These are phyloP conservation scores for Agrochola lychnidis DNA, from an alignment of 2,888 invertebrate genomes.

Conservation along the genomic window DNA sequence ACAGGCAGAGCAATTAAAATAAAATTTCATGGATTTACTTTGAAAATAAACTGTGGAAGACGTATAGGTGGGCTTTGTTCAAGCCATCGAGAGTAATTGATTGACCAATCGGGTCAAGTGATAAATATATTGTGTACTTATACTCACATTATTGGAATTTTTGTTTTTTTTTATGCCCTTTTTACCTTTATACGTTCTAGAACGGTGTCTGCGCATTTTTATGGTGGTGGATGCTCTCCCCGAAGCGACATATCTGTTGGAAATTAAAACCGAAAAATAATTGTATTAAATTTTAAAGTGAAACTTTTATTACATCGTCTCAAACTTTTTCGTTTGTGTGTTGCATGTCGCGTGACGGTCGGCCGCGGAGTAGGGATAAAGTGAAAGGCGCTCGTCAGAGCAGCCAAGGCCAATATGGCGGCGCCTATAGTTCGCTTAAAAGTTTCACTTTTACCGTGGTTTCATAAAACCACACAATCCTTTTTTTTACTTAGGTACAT, in stretches of 20 bases:
- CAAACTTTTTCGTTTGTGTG: too few relatives aligned
- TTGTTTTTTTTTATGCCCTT: background rate
- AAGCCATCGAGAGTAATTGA: conserved; percentile 40
- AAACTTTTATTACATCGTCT: too few relatives aligned
- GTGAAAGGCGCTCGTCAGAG: too few relatives aligned
- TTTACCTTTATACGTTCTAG: background rate
- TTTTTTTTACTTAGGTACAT: background rate
- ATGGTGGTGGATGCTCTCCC: too few relatives aligned
- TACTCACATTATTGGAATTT: conserved; percentile 8
- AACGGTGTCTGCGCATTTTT: background rate
- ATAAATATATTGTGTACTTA: conserved; percentile 49
- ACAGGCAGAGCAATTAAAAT: conserved; percentile 59
- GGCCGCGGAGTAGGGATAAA: too few relatives aligned
- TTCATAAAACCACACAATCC: too few relatives aligned
- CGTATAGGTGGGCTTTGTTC: conserved; percentile 34
- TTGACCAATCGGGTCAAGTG: conserved; percentile 43
- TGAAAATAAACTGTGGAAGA: conserved; percentile 36
- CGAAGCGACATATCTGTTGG: background rate
- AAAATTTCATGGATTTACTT: conserved; percentile 36
- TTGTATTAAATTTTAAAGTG: background rate
- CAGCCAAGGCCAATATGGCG: too few relatives aligned
- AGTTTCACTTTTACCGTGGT: too few relatives aligned
- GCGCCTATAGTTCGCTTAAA: too few relatives aligned
- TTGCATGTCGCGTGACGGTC: too few relatives aligned
- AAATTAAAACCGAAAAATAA: background rate